Base-by-base conservation (phyloP, 2,113 vertebrate genomes). In the Lipophrys pholis region DNA sequence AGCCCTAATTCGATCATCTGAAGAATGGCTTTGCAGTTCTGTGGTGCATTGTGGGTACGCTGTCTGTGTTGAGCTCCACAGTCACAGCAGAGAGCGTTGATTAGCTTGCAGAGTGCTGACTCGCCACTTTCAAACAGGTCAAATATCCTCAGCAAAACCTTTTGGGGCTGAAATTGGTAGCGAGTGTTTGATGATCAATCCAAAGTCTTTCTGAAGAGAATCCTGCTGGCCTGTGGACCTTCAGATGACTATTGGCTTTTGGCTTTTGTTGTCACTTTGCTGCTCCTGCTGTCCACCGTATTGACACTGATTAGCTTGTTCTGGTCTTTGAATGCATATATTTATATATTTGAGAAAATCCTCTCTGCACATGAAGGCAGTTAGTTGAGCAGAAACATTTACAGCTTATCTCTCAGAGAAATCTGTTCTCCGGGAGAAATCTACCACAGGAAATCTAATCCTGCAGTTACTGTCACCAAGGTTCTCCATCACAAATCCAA, bases 1-100 rank as follows among this genome's bases (percentile, higher is more conserved):
- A 78, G 40, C 38, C 5, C 15, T 3, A 8, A 55, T 67, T 58
- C 54, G 40, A 80, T 78, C 57, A 61, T 14, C 67, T 41, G 66
- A 57, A 53, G 48, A 42, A 62, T 56, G 46, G n/a, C 73, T 56
- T 60, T 30, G 16, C 9, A 51, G 58, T 81, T 2, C 51, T n/a
- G 3, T 17, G 57, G 7, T 43, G 76, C 51, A 45, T 36, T 30
- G 21, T 30, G 21, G 21, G 21, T 30, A 30, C 21, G 35, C 15
- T 42, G 12, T 61, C 43, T 35, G 17, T 63, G 61, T 3, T 30
- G 48, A 5, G 41, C 0, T 53, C 35, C 35, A 21, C n/a, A 49
- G 55, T 35, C 12, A 14, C 56, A 45, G 15, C 66, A 69, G 8
- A 51, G 48, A 54, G 21, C 1, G 10, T 35, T 15, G 42, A 58